Evolutionary conservation across 2,797 vertebrate genomes (phyloP), one percentile per base, ranked within the genome.

Genomic region (Uromys caudimaculatus): DNA sequence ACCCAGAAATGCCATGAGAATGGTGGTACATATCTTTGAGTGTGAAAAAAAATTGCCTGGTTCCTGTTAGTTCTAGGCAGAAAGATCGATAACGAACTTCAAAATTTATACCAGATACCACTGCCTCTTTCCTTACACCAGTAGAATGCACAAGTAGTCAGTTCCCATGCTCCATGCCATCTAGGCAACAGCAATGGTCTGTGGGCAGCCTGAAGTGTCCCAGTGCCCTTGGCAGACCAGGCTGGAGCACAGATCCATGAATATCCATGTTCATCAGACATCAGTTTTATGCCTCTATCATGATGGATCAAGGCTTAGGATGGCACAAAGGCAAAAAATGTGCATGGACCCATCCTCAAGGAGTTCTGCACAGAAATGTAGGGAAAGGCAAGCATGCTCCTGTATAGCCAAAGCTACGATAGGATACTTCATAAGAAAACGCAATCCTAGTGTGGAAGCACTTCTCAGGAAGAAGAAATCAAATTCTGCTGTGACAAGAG

Each of bases 401-500:
- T 32, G 6, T 6, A 67, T 23, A 75, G 83, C 8, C 52, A 50
- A 88, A 71, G 23, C 3, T 71, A 71, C 10, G 16, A 38, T 27
- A 24, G 60, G 21, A 44, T 4, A 21, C 16, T 32, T 97, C 29
- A 58, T 38, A n/a, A 79, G 56, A 83, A 79, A 95, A 47, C 54
- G 92, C 11, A 93, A 86, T 32, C 21, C 7, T 47, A 67, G 4
- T 50, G 83, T 75, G 52, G 24, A 96, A 95, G 23, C 32, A 85
- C 13, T 94, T 90, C 19, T 62, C 93, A 75, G 41, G 60, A 95
- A 91, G 23, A 32, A 89, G 69, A 94, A 85, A 82, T 91, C 75
- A 93, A 54, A 82, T 81, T 52, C 44, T 1, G 1, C 13, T 14
- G 5, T 78, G 24, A 35, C 5, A 7, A 76, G 44, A 29, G 79